Evolutionary conservation across 2,888 invertebrate species (phyloP), one percentile per base, ranked within the genome.

Genomic region (Netelia melanura): DNA sequence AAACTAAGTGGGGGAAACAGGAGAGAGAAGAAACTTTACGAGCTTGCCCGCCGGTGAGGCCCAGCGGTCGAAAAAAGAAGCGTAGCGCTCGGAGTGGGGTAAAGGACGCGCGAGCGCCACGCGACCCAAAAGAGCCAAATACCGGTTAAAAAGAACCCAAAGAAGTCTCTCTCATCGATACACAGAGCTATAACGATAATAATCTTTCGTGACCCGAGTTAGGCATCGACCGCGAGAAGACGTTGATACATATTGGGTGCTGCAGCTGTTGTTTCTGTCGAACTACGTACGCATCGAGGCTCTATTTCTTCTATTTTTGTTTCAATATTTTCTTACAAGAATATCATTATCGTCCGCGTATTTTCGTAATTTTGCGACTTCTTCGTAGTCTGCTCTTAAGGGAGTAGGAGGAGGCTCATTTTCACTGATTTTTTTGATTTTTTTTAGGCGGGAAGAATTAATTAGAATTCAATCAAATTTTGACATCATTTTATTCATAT

Each of bases 201-300:
- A 90, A 92, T 91, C 91, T 92, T 87, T 88, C 87, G 76, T 83
- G 88, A 88, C 89, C 90, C 90, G 86, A 82, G 88, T 88, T 84
- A 87, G 89, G 90, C 87, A 89, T 88, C 89, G 88, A 84, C 89
- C 88, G 85, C 52, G 61, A 71, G 65, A 72, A 64, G 58, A 83
- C 71, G 79, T 86, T 87, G 90, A 90, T 90, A 90, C 91, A 89
- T 91, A 93, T 93, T 92, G 93, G 90, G 89, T 91, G 92, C 90
- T 92, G 92, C 93, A 92, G 93, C 92, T 92, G 92, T 93, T 92
- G 92, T 90, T 92, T 91, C 90, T 91, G 90, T 89, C 89, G 87
- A 86, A 86, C 82, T 67, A 62, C 48, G 56, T 72, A 77, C 62
- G 72, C 65, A 56, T 77, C 17, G 64, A 70, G 44, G 3, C 74